phyloP scores from a whole-genome alignment of 2,888 invertebrate genomes.

The Phrixothrix hirtus region DNA sequence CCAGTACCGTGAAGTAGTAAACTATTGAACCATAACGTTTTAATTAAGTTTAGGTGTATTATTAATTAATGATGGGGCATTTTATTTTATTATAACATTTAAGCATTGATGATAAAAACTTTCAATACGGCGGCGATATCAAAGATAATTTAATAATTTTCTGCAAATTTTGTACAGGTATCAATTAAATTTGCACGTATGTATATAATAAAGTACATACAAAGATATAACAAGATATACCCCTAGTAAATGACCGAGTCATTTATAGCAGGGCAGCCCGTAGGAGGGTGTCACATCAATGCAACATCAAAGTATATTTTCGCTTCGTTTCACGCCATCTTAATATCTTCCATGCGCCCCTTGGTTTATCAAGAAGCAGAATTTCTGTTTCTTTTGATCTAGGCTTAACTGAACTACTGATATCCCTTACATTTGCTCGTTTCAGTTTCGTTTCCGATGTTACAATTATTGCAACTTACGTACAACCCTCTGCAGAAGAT shows the following conservation, averaged over 20 bases:
- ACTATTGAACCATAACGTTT: background rate
- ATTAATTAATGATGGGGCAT: background rate
- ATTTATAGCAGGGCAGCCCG: background rate
- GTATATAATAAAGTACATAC: too few species aligned
- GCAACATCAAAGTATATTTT: slow-evolving; percentile 22
- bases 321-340: slow-evolving; percentile 22
- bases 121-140: too few species aligned
- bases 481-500: slow-evolving; percentile 11
- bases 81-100: background rate
- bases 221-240: too few species aligned
- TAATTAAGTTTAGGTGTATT: slow-evolving; percentile 1
- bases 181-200: too few species aligned
- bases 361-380: slow-evolving; percentile 21
- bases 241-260: background rate
- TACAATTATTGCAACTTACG: slow-evolving; percentile 19
- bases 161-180: too few species aligned
- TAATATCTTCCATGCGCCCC: slow-evolving; percentile 23
- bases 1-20: background rate
- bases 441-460: slow-evolving; percentile 26
- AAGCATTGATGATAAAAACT: background rate
- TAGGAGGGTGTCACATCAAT: slow-evolving; percentile 11
- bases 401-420: slow-evolving; percentile 17
- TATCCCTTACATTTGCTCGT: slow-evolving; percentile 29
- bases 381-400: slow-evolving; percentile 28
- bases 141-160: too few species aligned